Evolutionary conservation across 1,140 invertebrate species (phyloP), one percentile per base, ranked within the genome.

Genomic region (Araneus ventricosus): DNA sequence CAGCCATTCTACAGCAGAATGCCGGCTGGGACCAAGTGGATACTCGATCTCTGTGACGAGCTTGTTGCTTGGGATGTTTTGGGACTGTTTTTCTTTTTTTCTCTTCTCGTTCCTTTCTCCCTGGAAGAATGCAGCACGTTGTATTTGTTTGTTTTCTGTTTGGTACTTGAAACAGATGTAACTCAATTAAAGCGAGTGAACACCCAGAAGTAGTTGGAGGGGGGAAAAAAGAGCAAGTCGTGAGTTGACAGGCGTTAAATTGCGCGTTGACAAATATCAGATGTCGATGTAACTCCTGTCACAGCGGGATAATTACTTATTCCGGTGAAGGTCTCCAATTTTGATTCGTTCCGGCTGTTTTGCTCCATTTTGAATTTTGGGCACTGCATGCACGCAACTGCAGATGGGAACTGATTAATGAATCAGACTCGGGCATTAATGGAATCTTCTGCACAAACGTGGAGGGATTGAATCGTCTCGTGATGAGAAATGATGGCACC

Each of bases 281-380:
- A 75, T 75, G 67, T 75, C 67, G 27, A 17, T 75, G 34, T 37
- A 75, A 30, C 14, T 75, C 67, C 5, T 34, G 67, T 75, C 67
- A 75, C 17, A 37, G 67, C 67, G 10, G 8, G 67, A 75, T 75
- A 75, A 75, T 75, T 75, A 75, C 67, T 75, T 75, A 75, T 34
- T 34, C 67, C 67, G 14, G 67, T 17, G 30, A 10, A 75, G 20
- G 67, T 30, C 14, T 34, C 27, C 67, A 30, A 75, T 75, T 75
- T 34, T 75, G 67, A 75, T 75, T 34, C 67, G 67, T 75, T 75
- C 67, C 67, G 67, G 34, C 67, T 75, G 67, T 75, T 75, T 75
- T 17, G 45, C 3, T 52, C 45, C 45, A 17, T 52, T 52, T 52
- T 52, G 45, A 17, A 52, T 52, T 14, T 52, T 14, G 45, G 17